phyloP scores from a whole-genome alignment of 2,797 vertebrate species.

The Peromyscus eremicus region DNA sequence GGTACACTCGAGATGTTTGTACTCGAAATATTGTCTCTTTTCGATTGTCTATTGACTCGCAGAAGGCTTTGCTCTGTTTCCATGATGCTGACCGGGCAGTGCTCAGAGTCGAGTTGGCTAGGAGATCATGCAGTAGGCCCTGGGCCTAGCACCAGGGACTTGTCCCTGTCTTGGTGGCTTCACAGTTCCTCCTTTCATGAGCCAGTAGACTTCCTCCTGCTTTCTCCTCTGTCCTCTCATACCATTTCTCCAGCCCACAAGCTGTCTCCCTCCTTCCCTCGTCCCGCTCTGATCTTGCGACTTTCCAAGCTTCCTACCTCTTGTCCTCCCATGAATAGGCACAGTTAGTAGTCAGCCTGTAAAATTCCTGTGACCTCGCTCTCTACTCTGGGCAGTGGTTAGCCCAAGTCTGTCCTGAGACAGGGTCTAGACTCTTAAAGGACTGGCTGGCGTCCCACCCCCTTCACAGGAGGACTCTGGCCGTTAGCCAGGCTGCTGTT shows the following conservation, averaged over 20 bases:
- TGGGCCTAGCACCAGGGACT: background rate
- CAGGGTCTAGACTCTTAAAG: constrained; percentile 31
- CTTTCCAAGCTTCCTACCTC: background rate
- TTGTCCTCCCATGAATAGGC: background rate
- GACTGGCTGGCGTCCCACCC: constrained; percentile 39
- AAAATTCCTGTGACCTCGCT: constrained; percentile 15
- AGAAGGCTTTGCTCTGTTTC: background rate
- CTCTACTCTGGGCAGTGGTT: background rate
- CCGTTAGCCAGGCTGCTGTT: background rate
- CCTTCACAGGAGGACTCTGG: constrained; percentile 38
- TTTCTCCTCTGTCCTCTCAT: background rate
- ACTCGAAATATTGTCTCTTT: background rate
- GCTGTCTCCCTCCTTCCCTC: background rate
- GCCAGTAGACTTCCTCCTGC: background rate
- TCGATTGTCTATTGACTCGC: background rate
- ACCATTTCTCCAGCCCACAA: background rate
- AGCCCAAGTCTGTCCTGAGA: background rate
- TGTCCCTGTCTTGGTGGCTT: background rate
- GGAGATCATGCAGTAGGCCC: background rate
- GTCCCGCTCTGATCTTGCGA: background rate
- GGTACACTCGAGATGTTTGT: background rate
- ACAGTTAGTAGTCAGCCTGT: background rate
- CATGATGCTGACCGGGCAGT: background rate
- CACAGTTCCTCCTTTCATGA: background rate
- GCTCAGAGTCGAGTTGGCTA: background rate